phyloP scores from a whole-genome alignment of 1,140 invertebrate genomes.

The Plodia interpunctella region DNA sequence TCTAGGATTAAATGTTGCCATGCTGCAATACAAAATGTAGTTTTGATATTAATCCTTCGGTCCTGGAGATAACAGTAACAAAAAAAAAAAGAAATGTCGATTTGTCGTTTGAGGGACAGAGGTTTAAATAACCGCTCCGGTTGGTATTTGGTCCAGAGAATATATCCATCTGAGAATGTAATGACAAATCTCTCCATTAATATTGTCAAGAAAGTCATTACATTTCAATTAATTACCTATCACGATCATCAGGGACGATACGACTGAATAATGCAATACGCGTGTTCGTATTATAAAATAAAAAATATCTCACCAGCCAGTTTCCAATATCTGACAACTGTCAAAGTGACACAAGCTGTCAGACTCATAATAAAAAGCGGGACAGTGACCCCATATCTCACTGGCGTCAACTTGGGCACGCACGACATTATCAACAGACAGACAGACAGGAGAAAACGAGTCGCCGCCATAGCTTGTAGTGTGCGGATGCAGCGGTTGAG shows the following conservation, averaged over 20 bases:
- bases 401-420: conserved; percentile 16
- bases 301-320: conserved; percentile 35
- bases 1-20: conserved; percentile 50
- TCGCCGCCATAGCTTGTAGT: conserved; percentile 40
- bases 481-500: conserved; percentile 42
- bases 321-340: conserved; percentile 29
- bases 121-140: too few species aligned
- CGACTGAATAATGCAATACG: too few species aligned
- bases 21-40: conserved; percentile 22
- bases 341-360: conserved; percentile 27
- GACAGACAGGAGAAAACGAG: conserved; percentile 24
- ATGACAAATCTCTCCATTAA: too few species aligned
- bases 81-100: too few species aligned
- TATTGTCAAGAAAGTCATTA: too few species aligned
- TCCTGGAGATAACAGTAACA: too few species aligned
- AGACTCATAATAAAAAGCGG: conserved; percentile 33
- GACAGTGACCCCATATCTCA: conserved; percentile 40
- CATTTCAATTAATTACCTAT: too few species aligned
- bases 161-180: too few species aligned
- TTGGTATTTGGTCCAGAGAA: too few species aligned
- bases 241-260: too few species aligned
- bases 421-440: conserved; percentile 19
- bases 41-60: too few species aligned
- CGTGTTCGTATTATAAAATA: background rate
- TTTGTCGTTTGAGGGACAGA: too few species aligned